phyloP scores from a whole-genome alignment of 2,797 vertebrate species.

The Labeo calbasu region DNA sequence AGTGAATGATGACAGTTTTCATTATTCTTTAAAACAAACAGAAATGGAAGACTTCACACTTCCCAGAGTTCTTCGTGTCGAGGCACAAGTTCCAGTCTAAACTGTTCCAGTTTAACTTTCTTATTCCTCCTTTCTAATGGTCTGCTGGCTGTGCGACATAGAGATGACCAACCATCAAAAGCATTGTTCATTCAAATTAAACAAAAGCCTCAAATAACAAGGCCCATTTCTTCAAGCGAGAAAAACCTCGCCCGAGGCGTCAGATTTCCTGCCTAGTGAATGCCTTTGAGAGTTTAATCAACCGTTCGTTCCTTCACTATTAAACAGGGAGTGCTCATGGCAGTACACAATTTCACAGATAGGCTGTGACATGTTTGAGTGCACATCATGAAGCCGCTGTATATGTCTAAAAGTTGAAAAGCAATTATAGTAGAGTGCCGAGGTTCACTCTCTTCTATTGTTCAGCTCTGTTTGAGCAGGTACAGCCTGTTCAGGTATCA shows the following conservation, averaged over 20 bases:
- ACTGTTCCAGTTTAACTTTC: conserved; percentile 5
- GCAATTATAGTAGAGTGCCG: conserved; percentile 36
- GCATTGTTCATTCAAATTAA: conserved; percentile 28
- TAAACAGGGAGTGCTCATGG: conserved; percentile 40
- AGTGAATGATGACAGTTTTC: too few relatives aligned
- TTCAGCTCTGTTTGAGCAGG: conserved; percentile 41
- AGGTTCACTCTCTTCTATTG: conserved; percentile 31
- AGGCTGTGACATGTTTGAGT: conserved; percentile 48
- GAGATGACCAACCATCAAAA: conserved; percentile 40
- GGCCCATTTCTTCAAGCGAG: conserved; percentile 23
- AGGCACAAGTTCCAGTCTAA: background rate
- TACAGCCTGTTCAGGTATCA: conserved; percentile 28
- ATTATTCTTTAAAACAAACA: background rate
- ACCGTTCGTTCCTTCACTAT: conserved; percentile 35
- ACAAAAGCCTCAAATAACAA: conserved; percentile 34
- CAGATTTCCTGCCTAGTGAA: conserved; percentile 35
- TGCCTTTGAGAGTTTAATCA: conserved; percentile 56
- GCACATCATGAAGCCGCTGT: conserved; percentile 41
- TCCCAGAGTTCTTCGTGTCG: conserved; percentile 2
- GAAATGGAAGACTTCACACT: background rate
- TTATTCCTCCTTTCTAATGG: background rate
- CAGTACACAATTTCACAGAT: conserved; percentile 47
- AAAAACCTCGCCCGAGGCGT: conserved; percentile 21
- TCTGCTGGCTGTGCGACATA: background rate
- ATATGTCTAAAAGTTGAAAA: conserved; percentile 38